phyloP scores from a whole-genome alignment of 2,888 invertebrate species.

The Nemoura dubitans region DNA sequence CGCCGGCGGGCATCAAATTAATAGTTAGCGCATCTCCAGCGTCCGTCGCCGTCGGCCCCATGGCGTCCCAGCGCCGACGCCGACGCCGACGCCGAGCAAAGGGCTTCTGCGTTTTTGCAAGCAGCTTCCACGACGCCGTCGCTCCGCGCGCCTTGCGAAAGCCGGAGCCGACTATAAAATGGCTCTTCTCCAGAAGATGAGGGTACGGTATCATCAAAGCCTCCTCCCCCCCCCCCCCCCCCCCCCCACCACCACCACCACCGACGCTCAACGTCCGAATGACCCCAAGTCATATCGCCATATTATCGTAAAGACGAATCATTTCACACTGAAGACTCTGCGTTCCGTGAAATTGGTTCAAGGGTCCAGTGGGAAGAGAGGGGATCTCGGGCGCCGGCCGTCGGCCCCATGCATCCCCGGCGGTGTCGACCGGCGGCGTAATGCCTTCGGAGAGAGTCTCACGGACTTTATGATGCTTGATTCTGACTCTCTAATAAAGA shows the following conservation, averaged over 20 bases:
- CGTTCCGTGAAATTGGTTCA: conserved; percentile 47
- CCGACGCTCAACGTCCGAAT: neutral
- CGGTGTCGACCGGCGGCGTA: conserved; percentile 16
- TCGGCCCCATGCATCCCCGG: no score
- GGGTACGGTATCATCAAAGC: conserved; percentile 38
- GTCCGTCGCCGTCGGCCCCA: no score
- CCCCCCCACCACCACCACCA: neutral
- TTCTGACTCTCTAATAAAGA: conserved; percentile 38
- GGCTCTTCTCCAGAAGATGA: conserved; percentile 27
- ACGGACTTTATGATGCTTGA: conserved; percentile 20
- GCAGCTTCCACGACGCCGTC: neutral
- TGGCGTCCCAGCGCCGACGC: neutral
- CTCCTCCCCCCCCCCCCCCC: neutral
- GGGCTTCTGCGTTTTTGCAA: neutral
- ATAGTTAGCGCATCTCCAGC: neutral
- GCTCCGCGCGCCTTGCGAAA: no score
- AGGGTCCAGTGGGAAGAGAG: neutral
- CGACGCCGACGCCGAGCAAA: neutral
- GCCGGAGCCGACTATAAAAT: neutral
- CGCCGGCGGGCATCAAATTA: neutral
- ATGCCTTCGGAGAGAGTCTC: conserved; percentile 29
- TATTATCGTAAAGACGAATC: conserved; percentile 47
- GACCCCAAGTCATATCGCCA: conserved; percentile 44
- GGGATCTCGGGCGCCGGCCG: no score
- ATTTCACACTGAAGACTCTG: conserved; percentile 45